Base-by-base conservation (phyloP, 1,140 invertebrate species). In the Diachasmimorpha longicaudata region DNA sequence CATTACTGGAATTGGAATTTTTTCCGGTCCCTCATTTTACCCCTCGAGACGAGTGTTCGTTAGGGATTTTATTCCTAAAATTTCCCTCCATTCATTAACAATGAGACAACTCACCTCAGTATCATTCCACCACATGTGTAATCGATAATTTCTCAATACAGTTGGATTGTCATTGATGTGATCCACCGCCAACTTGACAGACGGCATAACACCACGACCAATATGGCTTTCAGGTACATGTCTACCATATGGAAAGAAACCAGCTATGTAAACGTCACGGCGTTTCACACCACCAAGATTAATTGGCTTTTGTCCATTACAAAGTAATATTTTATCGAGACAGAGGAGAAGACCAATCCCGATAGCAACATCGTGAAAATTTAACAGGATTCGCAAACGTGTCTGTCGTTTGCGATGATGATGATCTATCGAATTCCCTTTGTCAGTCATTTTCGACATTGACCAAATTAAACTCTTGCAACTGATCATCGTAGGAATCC, bases 81-180 rank as follows among this genome's bases (percentile, higher is more conserved):
- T n/a, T n/a, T n/a, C n/a, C n/a, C n/a, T n/a, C n/a, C n/a, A n/a
- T n/a, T n/a, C n/a, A n/a, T n/a, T n/a, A n/a, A n/a, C n/a, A n/a
- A n/a, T n/a, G n/a, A n/a, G n/a, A 52, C 19, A 9, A 81, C 90
- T 90, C 85, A 98, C 97, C 94, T 96, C 93, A 3, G 96, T 98
- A 81, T 98, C 96, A 85, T 98, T 98, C 95, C 95, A 97, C 92
- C 95, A 95, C 92, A 98, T 96, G 84, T 96, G 95, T 58, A 98
- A 92, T 39, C 95, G 91, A 87, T 97, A 97, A 87, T 96, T 96
- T 69, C 93, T 91, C 11, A 98, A 90, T 55, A 98, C 93, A 31
- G 91, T 91, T 36, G 94, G 93, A 84, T 96, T 95, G 81, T 96
- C 94, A 88, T 98, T 98, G 84, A 98, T 96, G 89, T 98, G 96